Conservation (phyloP, 2,113 vertebrate species). For the Stegostoma tigrinum region DNA sequence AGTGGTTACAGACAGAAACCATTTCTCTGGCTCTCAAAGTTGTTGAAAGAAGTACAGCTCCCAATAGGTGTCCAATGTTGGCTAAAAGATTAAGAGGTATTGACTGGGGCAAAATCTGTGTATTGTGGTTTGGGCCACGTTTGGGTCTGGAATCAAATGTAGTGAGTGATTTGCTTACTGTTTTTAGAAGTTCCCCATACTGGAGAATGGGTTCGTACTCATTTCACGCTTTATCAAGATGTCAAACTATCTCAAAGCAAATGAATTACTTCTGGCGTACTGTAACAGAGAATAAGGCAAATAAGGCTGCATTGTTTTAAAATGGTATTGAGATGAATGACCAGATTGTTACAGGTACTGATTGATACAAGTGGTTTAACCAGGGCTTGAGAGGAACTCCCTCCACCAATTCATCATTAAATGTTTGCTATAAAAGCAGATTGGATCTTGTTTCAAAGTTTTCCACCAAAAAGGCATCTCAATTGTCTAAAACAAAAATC, state of each 20-base stretch:
- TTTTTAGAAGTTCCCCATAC: neutral
- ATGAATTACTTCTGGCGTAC: too few relatives aligned
- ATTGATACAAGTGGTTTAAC: neutral
- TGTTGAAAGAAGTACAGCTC: neutral
- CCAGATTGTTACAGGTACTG: neutral
- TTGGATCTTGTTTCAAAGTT: neutral
- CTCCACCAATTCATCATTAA: neutral
- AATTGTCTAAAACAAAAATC: neutral
- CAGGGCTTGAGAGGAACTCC: neutral
- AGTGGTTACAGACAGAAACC: neutral
- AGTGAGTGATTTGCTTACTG: neutral
- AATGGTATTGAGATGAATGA: neutral
- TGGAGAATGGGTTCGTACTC: neutral
- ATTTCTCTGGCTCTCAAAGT: neutral
- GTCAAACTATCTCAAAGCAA: neutral
- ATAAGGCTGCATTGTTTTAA: neutral
- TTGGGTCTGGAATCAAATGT: neutral
- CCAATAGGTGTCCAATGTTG: neutral
- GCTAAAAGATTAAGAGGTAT: neutral
- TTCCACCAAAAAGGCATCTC: neutral
- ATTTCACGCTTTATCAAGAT: neutral
- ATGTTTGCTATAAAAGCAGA: neutral
- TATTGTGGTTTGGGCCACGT: neutral
- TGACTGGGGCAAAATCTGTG: neutral
- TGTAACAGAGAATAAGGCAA: neutral